Evolutionary conservation across 2,888 invertebrate species (phyloP).

Genomic region (Ormyrus thymus): DNA sequence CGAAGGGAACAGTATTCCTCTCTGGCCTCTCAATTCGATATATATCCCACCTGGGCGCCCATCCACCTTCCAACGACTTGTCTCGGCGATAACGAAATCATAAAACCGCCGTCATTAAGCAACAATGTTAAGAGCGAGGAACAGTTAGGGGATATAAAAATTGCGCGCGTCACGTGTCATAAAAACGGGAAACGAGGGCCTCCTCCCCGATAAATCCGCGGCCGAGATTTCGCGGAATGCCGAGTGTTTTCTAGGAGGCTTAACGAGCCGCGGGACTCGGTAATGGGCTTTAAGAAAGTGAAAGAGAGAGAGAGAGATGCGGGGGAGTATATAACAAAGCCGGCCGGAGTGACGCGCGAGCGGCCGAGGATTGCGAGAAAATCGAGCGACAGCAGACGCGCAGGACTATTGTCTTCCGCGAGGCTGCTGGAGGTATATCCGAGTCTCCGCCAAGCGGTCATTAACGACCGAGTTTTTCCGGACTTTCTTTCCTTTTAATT

Average conservation of each 20-base stretch:
- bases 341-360: slow-evolving; percentile 1
- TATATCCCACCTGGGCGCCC: too few species aligned
- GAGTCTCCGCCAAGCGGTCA: neutral
- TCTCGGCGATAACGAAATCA: too few species aligned
- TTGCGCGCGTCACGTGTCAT: too few species aligned
- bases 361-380: neutral
- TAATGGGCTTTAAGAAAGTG: slow-evolving; percentile 50
- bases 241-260: neutral
- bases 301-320: slow-evolving; percentile 28
- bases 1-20: too few species aligned
- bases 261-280: slow-evolving; percentile 44
- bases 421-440: neutral
- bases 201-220: neutral
- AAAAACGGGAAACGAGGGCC: too few species aligned
- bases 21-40: too few species aligned
- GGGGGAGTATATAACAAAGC: slow-evolving; percentile 29
- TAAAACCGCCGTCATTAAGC: too few species aligned
- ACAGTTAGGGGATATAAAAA: too few species aligned
- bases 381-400: slow-evolving; percentile 30
- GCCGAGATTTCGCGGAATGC: slow-evolving; percentile 32
- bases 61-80: too few species aligned
- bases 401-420: slow-evolving; percentile 38
- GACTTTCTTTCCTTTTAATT: slow-evolving; percentile 7
- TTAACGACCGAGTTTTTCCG: slow-evolving; percentile 9
- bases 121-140: too few species aligned